Conservation (phyloP, 2,113 vertebrate species). For the Setophaga petechia region DNA sequence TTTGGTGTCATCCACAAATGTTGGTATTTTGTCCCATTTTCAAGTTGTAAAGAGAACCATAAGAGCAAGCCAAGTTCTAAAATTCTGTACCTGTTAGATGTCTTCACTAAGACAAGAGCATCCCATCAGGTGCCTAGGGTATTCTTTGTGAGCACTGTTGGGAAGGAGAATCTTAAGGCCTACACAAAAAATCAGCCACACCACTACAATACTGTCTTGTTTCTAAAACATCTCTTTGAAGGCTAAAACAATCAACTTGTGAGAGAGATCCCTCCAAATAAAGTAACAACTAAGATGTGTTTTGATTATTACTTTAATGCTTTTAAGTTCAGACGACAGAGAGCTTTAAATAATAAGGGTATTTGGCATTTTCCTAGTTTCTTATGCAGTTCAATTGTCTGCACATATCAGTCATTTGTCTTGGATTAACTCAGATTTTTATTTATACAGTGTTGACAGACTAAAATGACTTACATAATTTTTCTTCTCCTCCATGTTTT, state of each 20-base stretch:
- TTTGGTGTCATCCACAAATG: not conserved
- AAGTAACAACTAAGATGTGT: not conserved
- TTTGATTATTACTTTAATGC: not conserved
- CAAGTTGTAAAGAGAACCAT: not conserved
- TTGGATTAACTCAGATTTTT: not conserved
- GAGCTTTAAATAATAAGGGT: not conserved
- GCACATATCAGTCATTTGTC: not conserved
- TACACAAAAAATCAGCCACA: not conserved
- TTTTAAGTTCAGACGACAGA: not conserved
- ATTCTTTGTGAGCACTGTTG: not conserved
- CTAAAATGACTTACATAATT: not conserved
- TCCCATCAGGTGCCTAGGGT: not conserved
- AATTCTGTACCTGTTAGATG: not conserved
- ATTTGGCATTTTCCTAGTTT: not conserved
- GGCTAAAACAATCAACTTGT: not conserved
- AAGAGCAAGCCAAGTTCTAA: not conserved
- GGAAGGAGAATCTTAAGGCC: not conserved
- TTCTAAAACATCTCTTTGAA: not conserved
- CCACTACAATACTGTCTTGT: not conserved
- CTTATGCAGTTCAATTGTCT: not conserved
- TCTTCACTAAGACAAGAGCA: not conserved
- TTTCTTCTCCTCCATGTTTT: not conserved
- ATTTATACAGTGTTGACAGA: not conserved
- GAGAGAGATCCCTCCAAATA: not conserved
- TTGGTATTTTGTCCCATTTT: not conserved